phyloP scores from a whole-genome alignment of 1,140 invertebrate genomes.

The Melipona quadrifasciata region DNA sequence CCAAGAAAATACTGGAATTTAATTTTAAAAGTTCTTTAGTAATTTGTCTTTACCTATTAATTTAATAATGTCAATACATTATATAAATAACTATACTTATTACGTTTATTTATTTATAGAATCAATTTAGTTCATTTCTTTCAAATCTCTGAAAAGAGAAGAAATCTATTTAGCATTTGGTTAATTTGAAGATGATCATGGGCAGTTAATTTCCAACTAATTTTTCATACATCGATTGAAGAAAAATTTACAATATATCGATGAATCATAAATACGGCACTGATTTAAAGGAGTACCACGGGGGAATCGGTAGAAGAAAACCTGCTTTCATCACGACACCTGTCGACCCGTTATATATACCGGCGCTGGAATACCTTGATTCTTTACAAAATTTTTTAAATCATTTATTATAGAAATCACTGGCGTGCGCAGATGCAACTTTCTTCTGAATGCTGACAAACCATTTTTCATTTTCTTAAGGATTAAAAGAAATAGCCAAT shows the following conservation, averaged over 20 bases:
- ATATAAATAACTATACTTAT: background rate
- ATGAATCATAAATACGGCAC: constrained; percentile 20
- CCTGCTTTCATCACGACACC: constrained; percentile 68
- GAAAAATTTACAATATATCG: background rate
- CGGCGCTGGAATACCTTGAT: constrained; percentile 45
- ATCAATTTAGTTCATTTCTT: background rate
- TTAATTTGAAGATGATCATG: background rate
- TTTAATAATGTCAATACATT: background rate
- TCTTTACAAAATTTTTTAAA: constrained; percentile 27
- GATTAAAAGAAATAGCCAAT: background rate
- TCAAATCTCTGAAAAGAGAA: too few relatives aligned
- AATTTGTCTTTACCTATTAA: background rate
- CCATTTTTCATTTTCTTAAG: background rate
- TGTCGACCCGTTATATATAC: constrained; percentile 71
- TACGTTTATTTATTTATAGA: background rate
- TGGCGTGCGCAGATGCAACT: too few relatives aligned
- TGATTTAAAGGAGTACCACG: constrained; percentile 33
- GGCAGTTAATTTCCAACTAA: background rate
- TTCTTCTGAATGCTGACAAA: background rate
- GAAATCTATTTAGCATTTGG: too few relatives aligned
- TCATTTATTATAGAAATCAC: constrained; percentile 11
- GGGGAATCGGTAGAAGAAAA: constrained; percentile 59
- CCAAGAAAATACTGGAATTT: background rate
- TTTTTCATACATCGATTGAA: background rate
- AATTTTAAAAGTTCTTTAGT: background rate